Base-by-base conservation (phyloP, 2,113 vertebrate genomes). In the Otocyon megalotis region DNA sequence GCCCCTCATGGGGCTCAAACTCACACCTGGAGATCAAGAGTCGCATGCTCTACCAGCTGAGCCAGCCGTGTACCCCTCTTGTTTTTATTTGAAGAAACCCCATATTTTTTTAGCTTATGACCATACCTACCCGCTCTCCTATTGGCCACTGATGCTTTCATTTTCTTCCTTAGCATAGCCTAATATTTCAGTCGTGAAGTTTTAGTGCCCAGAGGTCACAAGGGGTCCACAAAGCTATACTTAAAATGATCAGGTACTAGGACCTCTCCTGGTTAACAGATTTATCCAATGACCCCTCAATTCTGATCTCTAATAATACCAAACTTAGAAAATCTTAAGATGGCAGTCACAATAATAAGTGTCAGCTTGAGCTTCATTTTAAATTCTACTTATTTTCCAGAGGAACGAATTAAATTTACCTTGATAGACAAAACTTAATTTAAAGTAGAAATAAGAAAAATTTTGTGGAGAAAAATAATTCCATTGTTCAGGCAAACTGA, bases 381-480 rank as follows among this genome's bases (percentile, higher is more conserved):
- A 69, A 94, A 84, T 93, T 81, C 19, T 20, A 54, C 50, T 82
- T 69, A 24, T 90, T 97, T 92, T 72, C 80, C 22, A 86, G 35
- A 95, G 50, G 37, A 43, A 58, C 79, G 88, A 90, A 53, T 93
- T 93, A 94, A 92, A 60, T 90, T 69, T 89, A 83, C 20, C 63
- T 82, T 62, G 43, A 74, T 80, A 92, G 19, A n/a, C 69, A 86
- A 74, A 94, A 71, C 50, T 89, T 67, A 62, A 85, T 81, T 94
- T 76, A 92, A 94, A 92, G 26, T 89, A 88, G 88, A 93, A 90
- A 84, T 83, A 96, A 74, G 22, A 77, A 48, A 97, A 92, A 80
- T 88, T 90, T 77, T 96, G 20, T 85, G 37, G 93, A 22, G 62
- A 63, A 95, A 96, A 94, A 65, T 67, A 85, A 95, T 88, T 85